Conservation (phyloP, 2,797 vertebrate species). For the Megaceryle alcyon region DNA sequence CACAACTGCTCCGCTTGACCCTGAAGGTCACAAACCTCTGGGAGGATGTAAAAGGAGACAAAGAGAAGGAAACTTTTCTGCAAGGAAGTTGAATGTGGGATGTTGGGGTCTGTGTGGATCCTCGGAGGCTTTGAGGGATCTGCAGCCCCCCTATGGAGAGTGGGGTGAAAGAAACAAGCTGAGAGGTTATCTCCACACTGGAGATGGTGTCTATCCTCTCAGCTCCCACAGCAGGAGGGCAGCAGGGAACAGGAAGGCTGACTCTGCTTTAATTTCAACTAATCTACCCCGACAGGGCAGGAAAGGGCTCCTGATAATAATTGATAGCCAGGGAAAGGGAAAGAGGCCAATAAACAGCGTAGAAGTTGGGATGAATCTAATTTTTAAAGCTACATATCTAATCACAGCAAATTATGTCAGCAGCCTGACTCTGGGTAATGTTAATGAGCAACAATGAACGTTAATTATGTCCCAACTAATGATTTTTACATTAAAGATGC, state of each 20-base stretch:
- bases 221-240: background rate
- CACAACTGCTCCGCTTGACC: background rate
- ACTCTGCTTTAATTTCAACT: constrained; percentile 21
- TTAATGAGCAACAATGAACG: constrained; percentile 33
- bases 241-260: background rate
- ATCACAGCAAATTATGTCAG: constrained; percentile 46
- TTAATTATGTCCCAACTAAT: constrained; percentile 38
- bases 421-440: constrained; percentile 56
- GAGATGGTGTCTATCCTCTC: background rate
- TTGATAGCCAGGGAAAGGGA: background rate
- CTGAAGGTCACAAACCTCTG: background rate
- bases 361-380: constrained; percentile 50
- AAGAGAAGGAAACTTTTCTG: background rate
- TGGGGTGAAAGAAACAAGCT: background rate
- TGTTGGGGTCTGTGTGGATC: fast-evolving
- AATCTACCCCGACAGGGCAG: constrained; percentile 31
- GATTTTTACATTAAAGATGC: constrained; percentile 44
- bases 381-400: constrained; percentile 50
- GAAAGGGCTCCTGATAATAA: constrained; percentile 10
- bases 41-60: background rate
- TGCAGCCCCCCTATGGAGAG: background rate
- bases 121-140: background rate
- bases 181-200: background rate
- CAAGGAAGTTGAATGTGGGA: background rate
- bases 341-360: constrained; percentile 11